Evolutionary conservation across 2,888 invertebrate species (phyloP).

Genomic region (Zonitis immaculata): DNA sequence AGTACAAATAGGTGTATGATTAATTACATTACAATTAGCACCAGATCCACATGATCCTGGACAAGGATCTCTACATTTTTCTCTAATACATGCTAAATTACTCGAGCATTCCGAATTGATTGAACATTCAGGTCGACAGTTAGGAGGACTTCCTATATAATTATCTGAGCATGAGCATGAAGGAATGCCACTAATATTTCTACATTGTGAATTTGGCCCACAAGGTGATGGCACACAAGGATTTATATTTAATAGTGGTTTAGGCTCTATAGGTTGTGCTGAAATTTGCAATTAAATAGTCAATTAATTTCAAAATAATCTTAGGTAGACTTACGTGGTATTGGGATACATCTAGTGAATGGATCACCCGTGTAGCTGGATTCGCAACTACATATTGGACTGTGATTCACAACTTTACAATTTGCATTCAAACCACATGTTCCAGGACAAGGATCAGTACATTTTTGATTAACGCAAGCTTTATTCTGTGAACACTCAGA

Average conservation of each 20-base stretch:
- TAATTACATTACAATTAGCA: constrained; percentile 66
- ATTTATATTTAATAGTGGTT: constrained; percentile 50
- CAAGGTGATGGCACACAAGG: constrained; percentile 71
- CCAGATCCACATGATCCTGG: constrained; percentile 69
- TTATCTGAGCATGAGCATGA: constrained; percentile 63
- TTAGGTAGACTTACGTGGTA: constrained; percentile 47
- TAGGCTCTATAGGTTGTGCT: constrained; percentile 6
- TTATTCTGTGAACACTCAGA: constrained; percentile 54
- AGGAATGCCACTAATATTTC: constrained; percentile 61
- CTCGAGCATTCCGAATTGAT: constrained; percentile 65
- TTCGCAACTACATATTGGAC: constrained; percentile 64
- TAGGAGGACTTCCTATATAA: constrained; percentile 66
- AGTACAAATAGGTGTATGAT: constrained; percentile 70
- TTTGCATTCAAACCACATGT: constrained; percentile 53
- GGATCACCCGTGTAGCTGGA: constrained; percentile 64
- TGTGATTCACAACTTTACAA: constrained; percentile 59
- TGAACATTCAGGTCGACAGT: constrained; percentile 68
- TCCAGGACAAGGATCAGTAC: constrained; percentile 51
- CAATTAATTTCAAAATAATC: constrained; percentile 56
- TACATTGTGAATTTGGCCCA: constrained; percentile 67
- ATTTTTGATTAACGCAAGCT: constrained; percentile 46
- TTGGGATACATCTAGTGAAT: constrained; percentile 62
- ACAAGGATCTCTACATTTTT: constrained; percentile 73
- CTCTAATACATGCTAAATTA: constrained; percentile 65
- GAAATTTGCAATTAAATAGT: constrained; percentile 27